Conservation (phyloP, 2,113 vertebrate genomes). For the Tonatia bakeri region DNA sequence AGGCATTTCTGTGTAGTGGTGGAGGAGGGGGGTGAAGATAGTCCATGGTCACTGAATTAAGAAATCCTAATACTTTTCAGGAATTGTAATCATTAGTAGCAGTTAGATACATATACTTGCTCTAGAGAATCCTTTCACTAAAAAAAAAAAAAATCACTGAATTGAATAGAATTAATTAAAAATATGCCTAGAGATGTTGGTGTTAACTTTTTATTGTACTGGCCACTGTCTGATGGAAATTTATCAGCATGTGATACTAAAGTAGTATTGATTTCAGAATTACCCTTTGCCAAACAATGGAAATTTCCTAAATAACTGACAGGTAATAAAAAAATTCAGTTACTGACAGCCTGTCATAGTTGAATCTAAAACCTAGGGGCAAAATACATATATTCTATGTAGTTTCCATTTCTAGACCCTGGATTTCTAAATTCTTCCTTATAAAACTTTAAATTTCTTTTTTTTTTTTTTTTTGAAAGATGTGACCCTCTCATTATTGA, state of each 20-base stretch:
- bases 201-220: not conserved
- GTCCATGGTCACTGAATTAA: constrained; percentile 18
- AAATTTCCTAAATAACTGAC: constrained; percentile 65
- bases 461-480: not conserved
- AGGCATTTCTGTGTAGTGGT: not conserved
- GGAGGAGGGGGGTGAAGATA: not conserved
- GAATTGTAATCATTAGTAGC: not conserved
- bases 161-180: constrained; percentile 1
- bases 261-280: constrained; percentile 55
- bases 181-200: not conserved
- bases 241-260: constrained; percentile 46
- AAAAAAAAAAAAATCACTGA: not conserved
- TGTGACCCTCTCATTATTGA: not conserved
- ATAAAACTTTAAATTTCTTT: constrained; percentile 66
- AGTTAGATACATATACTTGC: constrained; percentile 8
- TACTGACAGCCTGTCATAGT: constrained; percentile 71
- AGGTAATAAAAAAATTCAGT: constrained; percentile 61
- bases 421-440: constrained; percentile 67
- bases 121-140: not conserved
- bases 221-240: not conserved
- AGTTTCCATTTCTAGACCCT: constrained; percentile 70
- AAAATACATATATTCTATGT: constrained; percentile 75
- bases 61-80: not conserved
- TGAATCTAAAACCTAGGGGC: constrained; percentile 72
- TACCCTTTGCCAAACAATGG: constrained; percentile 55